Percentiles rank a stretch among this genome's conserved stretches.
Evolutionary conservation across 1,140 invertebrate species (phyloP).

Genomic region (Musca vetustissima): DNA sequence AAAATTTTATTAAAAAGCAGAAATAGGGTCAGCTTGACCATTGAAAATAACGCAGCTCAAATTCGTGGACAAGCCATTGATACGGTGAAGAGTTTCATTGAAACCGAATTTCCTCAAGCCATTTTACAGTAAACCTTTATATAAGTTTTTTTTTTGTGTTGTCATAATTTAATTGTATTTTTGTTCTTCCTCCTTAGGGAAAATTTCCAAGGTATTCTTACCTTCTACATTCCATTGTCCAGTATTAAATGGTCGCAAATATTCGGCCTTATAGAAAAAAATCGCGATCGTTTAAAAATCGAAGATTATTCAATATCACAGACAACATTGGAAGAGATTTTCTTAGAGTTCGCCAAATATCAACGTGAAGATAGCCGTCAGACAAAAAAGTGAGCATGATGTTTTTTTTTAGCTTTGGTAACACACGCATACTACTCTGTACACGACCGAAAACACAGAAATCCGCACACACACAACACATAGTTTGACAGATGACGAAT

Average conservation of each 20-base stretch:
- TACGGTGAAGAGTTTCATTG: constrained; percentile 56
- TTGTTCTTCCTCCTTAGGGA: constrained; percentile 60
- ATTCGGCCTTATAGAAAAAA: constrained; percentile 74
- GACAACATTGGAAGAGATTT: constrained; percentile 80
- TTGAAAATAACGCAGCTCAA: constrained; percentile 32
- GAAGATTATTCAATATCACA: constrained; percentile 85
- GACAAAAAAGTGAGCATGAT: constrained; percentile 37
- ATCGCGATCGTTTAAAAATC: constrained; percentile 62
- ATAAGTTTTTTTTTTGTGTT: neutral
- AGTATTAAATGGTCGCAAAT: constrained; percentile 71
- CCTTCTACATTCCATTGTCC: constrained; percentile 69
- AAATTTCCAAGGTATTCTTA: constrained; percentile 72
- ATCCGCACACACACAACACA: too few relatives aligned
- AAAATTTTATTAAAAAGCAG: too few relatives aligned
- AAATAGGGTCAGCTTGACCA: constrained; percentile 7
- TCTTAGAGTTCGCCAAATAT: constrained; percentile 59
- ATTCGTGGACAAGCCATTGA: constrained; percentile 32
- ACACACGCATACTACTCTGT: neutral
- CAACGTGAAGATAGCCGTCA: constrained; percentile 39
- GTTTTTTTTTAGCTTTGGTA: neutral
- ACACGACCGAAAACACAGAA: neutral
- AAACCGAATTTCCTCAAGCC: constrained; percentile 54
- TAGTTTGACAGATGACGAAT: too few relatives aligned
- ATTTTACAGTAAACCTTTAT: constrained; percentile 49
- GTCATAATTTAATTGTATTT: neutral